These are phyloP conservation scores for Agrochola macilenta DNA, from an alignment of 2,888 invertebrate species.

Conservation along the genomic window DNA sequence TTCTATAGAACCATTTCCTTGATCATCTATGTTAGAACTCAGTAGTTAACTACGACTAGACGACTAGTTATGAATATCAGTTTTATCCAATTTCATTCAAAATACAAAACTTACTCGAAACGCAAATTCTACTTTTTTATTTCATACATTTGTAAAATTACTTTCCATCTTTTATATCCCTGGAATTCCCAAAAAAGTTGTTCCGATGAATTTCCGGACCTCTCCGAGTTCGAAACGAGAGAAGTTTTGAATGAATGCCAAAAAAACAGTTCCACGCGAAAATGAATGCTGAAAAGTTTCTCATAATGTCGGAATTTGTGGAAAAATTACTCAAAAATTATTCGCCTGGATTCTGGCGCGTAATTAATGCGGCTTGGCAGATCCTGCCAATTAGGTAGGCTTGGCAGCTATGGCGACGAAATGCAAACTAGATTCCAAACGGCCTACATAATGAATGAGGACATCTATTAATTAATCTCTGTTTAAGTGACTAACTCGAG, in stretches of 20 bases:
- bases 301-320: background rate
- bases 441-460: slow-evolving; percentile 17
- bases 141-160: background rate
- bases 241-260: slow-evolving; percentile 1
- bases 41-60: too few species aligned
- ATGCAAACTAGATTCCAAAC: slow-evolving; percentile 22
- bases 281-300: slow-evolving; percentile 37
- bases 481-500: background rate
- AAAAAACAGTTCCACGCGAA: slow-evolving; percentile 12
- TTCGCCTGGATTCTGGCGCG: background rate
- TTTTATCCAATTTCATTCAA: background rate
- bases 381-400: slow-evolving; percentile 13
- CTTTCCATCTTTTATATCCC: background rate
- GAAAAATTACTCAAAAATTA: slow-evolving; percentile 26
- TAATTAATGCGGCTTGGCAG: slow-evolving; percentile 12
- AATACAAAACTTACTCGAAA: background rate
- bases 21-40: background rate
- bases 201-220: slow-evolving; percentile 10
- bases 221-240: slow-evolving; percentile 9
- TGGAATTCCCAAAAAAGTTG: background rate
- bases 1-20: background rate
- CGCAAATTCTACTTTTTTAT: background rate
- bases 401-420: background rate
- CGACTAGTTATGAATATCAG: background rate
- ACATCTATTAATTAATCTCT: slow-evolving; percentile 16